These are phyloP conservation scores for Invenusta paracnida DNA, from an alignment of 2,888 invertebrate genomes.

Conservation along the genomic window DNA sequence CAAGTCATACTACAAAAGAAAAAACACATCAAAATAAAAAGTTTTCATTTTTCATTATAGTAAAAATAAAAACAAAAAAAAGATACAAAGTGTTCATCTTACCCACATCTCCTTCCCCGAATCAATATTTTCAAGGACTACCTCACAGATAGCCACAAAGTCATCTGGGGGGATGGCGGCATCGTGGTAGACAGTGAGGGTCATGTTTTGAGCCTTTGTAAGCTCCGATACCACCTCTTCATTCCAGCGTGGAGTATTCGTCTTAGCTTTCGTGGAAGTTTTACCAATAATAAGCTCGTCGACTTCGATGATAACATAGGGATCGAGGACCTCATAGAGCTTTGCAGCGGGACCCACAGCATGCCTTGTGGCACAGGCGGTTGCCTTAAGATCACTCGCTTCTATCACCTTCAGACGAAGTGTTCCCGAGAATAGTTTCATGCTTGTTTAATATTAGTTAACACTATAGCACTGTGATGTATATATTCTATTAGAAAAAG, in stretches of 20 bases:
- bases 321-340: constrained; percentile 38
- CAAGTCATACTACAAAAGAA: constrained; percentile 80
- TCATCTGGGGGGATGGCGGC: constrained; percentile 44
- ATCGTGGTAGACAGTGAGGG: constrained; percentile 43
- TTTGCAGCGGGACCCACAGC: constrained; percentile 42
- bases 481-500: no score
- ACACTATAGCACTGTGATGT: no score
- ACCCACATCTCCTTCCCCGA: constrained; percentile 29
- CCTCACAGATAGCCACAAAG: constrained; percentile 40
- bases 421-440: constrained; percentile 43
- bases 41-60: background rate
- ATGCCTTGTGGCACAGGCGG: constrained; percentile 43
- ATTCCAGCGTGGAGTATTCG: constrained; percentile 43
- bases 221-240: constrained; percentile 38
- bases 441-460: no score
- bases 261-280: constrained; percentile 38
- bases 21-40: background rate
- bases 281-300: constrained; percentile 42
- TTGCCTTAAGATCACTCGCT: constrained; percentile 42
- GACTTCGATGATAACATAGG: constrained; percentile 39
- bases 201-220: constrained; percentile 36
- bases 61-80: background rate
- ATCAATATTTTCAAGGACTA: constrained; percentile 25
- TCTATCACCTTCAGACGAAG: constrained; percentile 39
- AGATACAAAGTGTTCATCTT: background rate